A percentile compares a stretch with the other conserved stretches of the same genome.
Conservation (phyloP, 2,797 vertebrate genomes). For the Avahi laniger region DNA sequence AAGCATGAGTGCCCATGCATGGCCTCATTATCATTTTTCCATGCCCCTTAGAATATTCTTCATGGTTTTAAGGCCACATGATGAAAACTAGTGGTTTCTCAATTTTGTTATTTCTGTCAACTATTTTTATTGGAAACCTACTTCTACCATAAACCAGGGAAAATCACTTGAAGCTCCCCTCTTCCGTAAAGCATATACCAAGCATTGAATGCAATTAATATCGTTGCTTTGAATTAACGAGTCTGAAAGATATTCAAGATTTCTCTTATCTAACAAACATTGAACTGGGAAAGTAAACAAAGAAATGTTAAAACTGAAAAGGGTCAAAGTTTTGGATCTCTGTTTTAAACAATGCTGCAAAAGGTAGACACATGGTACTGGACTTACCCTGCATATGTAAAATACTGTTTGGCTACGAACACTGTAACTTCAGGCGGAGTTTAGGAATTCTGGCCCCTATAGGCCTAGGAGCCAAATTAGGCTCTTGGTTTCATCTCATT, state of each 20-base stretch:
- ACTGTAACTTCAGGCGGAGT: not conserved
- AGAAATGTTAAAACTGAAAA: not conserved
- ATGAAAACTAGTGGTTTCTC: not conserved
- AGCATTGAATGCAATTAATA: not conserved
- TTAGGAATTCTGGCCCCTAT: not conserved
- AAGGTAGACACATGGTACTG: not conserved
- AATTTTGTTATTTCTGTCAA: not conserved
- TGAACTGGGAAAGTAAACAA: constrained; percentile 19
- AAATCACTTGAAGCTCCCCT: constrained; percentile 3
- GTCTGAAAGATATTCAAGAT: constrained; percentile 10
- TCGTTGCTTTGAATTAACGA: constrained; percentile 12
- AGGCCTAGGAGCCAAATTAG: not conserved
- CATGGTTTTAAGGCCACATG: not conserved
- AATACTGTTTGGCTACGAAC: not conserved
- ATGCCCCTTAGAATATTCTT: not conserved
- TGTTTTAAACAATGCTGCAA: constrained; percentile 27
- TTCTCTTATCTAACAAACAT: not conserved
- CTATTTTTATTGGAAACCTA: constrained; percentile 20
- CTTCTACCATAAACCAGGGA: not conserved
- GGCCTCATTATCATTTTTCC: not conserved
- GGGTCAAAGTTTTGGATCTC: not conserved
- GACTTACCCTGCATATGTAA: not conserved
- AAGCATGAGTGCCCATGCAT: not conserved
- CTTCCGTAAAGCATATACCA: not conserved
- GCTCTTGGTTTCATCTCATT: not conserved